Percentiles rank a stretch among this genome's conserved stretches.
Conservation (phyloP, 2,888 invertebrate genomes). For the Ectemnius cavifrons region DNA sequence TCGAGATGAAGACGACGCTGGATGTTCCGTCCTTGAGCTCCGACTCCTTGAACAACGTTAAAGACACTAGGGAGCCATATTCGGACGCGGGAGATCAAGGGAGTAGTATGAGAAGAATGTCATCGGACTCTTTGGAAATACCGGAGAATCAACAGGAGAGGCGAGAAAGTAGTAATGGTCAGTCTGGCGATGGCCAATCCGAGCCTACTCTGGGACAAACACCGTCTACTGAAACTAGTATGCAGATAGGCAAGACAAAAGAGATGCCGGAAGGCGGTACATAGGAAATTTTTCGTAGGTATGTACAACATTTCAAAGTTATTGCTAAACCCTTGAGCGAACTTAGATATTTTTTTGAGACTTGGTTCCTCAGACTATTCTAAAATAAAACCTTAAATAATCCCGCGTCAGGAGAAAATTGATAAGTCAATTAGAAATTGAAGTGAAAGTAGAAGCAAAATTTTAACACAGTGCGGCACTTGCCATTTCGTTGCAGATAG, state of each 20-base stretch:
- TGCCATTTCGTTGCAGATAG: slow-evolving; percentile 59
- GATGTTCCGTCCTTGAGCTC: slow-evolving; percentile 75
- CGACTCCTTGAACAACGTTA: slow-evolving; percentile 74
- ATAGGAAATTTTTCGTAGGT: slow-evolving; percentile 61
- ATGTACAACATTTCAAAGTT: slow-evolving; percentile 13
- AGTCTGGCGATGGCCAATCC: slow-evolving; percentile 50
- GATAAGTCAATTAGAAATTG: too few species aligned
- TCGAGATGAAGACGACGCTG: slow-evolving; percentile 82
- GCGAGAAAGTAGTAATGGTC: slow-evolving; percentile 51
- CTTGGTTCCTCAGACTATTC: too few species aligned
- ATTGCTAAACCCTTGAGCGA: too few species aligned
- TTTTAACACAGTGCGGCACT: background rate
- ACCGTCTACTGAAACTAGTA: slow-evolving; percentile 54
- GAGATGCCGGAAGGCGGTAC: slow-evolving; percentile 63
- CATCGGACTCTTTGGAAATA: slow-evolving; percentile 75
- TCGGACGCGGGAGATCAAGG: slow-evolving; percentile 62
- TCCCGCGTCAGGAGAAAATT: too few species aligned
- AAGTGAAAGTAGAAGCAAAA: too few species aligned
- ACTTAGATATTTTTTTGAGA: too few species aligned
- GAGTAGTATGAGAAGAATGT: slow-evolving; percentile 70
- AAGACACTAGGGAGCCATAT: slow-evolving; percentile 66
- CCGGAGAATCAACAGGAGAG: slow-evolving; percentile 66
- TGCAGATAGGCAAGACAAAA: slow-evolving; percentile 62
- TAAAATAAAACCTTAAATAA: too few species aligned
- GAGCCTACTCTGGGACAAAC: slow-evolving; percentile 58